phyloP scores from a whole-genome alignment of 1,140 invertebrate species.

The Sarcophaga peregrina region DNA sequence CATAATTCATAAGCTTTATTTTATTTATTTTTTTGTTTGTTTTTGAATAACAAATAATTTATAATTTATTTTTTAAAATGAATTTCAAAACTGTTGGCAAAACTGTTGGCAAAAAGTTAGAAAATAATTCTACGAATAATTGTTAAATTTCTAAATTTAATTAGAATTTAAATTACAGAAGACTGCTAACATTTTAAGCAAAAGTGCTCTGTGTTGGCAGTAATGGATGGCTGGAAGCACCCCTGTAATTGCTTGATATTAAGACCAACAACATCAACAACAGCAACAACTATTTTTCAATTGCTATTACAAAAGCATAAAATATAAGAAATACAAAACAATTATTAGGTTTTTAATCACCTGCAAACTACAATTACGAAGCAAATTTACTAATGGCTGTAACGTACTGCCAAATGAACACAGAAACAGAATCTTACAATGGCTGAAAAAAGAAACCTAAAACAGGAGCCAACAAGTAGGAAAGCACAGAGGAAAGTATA shows the following conservation, averaged over 20 bases:
- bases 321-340: constrained; percentile 53
- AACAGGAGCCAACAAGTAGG: neutral
- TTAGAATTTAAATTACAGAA: too few relatives aligned
- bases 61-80: too few relatives aligned
- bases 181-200: neutral
- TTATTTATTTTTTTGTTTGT: too few relatives aligned
- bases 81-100: too few relatives aligned
- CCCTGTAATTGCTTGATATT: constrained; percentile 45
- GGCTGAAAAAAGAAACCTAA: neutral
- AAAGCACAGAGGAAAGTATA: neutral
- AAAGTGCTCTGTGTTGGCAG: neutral
- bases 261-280: constrained; percentile 1
- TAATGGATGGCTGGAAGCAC: constrained; percentile 29
- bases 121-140: too few relatives aligned
- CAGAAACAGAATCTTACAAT: neutral
- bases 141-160: too few relatives aligned
- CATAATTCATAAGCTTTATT: too few relatives aligned
- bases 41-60: too few relatives aligned
- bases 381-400: constrained; percentile 52
- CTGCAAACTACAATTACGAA: constrained; percentile 65
- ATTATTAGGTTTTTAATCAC: constrained; percentile 66
- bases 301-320: neutral
- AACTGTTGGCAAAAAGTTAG: too few relatives aligned
- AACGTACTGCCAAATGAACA: neutral
- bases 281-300: neutral